Base-by-base conservation (phyloP, 2,888 invertebrate species). In the Nomada flava region DNA sequence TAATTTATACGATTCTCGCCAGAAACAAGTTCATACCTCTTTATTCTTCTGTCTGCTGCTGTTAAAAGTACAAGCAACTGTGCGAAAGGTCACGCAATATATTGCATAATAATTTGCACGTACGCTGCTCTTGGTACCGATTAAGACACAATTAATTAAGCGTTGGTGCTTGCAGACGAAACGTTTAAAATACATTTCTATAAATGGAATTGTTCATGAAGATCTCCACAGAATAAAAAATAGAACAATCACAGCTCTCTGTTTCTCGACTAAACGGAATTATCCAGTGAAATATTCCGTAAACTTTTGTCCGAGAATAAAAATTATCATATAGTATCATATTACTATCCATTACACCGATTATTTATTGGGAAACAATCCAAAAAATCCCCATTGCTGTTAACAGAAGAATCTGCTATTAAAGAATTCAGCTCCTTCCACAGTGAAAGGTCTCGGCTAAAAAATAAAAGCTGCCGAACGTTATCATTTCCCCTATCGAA, bases 81-180 rank as follows among this genome's bases (percentile, higher is more conserved):
- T 1, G 26, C 18, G 36, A 36, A 18, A 36, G 36, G 36, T 59
- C 59, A 7, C 20, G 53, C 5, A 59, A 18, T 5, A 15, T n/a
- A 55, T 52, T 42, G 18, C 50, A 18, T 42, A 29, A 52, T 11
- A 47, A 59, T 26, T 55, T 63, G 42, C 47, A 13, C 20, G 26
- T 15, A 10, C 36, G 26, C 2, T 47, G 36, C 68, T 23, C 50
- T 68, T 20, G n/a, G 55, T 4, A 44, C 42, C 76, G 59, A 70
- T 79, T 63, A 69, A 57, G n/a, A 64, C 42, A 50, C 70, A 29
- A 57, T 79, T 62, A 63, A 78, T 78, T 69, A 69, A 13, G 13
- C 36, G 7, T 36, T 36, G 7, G 36, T 5, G 36, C 36, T 36
- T 36, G 36, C 36, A 1, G 64, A 29, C 44, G 63, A n/a, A 76